A percentile compares a stretch with the other conserved stretches of the same genome.
Conservation (phyloP, 2,888 invertebrate species). For the Sinotaia quadrata region DNA sequence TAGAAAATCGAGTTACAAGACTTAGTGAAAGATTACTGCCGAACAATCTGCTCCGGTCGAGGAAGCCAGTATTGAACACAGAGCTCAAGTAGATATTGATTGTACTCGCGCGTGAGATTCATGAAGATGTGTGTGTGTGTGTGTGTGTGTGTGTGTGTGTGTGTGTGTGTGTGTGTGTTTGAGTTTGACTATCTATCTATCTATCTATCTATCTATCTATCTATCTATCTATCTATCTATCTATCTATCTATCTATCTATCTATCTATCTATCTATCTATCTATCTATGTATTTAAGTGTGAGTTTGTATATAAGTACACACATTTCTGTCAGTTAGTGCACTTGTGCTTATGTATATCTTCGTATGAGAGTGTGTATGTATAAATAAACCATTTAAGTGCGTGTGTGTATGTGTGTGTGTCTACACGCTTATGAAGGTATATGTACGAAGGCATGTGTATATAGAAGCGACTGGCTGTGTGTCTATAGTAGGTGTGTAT, state of each 20-base stretch:
- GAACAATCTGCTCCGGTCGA: no score
- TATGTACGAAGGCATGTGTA: neutral
- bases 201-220: neutral
- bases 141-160: slow-evolving; percentile 21
- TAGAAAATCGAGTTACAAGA: no score
- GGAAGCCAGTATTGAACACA: no score
- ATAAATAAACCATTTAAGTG: neutral
- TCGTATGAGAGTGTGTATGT: neutral
- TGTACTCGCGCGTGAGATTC: no score
- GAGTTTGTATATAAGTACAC: neutral
- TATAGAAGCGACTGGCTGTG: neutral
- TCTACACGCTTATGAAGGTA: neutral
- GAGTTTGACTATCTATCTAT: neutral
- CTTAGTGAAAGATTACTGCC: no score
- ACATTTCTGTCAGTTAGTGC: neutral
- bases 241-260: neutral
- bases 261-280: neutral
- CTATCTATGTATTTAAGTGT: slow-evolving; percentile 2
- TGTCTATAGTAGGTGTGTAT: neutral
- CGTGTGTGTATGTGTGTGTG: slow-evolving; percentile 6
- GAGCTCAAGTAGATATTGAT: no score
- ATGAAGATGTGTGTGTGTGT: slow-evolving; percentile 2
- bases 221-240: slow-evolving; percentile 2
- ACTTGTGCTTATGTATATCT: neutral
- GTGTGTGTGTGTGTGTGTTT: slow-evolving; percentile 18